These are phyloP conservation scores for Cyrtodaria siliqua DNA, from an alignment of 2,888 invertebrate species.

Conservation along the genomic window DNA sequence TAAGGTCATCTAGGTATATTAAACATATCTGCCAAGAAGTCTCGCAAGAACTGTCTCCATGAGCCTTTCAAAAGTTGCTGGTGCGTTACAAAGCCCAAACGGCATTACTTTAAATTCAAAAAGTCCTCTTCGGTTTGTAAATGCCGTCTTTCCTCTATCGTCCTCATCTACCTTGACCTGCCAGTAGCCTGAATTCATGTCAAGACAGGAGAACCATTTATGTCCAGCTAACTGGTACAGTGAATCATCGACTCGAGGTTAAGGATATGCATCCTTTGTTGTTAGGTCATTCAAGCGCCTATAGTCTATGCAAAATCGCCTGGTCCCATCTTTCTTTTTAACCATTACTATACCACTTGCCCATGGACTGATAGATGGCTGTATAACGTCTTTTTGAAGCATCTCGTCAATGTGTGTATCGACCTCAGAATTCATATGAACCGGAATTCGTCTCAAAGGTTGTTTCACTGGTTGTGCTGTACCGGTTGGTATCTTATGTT, in stretches of 20 bases:
- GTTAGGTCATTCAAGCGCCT: conserved; percentile 29
- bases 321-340: conserved; percentile 36
- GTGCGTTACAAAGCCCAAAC: conserved; percentile 67
- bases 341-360: conserved; percentile 43
- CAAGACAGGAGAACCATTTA: conserved; percentile 28
- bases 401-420: conserved; percentile 42
- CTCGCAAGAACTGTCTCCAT: conserved; percentile 62
- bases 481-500: conserved; percentile 53
- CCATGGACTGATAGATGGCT: conserved; percentile 49
- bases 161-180: conserved; percentile 61
- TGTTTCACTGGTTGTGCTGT: conserved; percentile 48
- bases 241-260: conserved; percentile 47
- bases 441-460: conserved; percentile 35
- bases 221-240: conserved; percentile 58
- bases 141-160: conserved; percentile 65
- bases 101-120: conserved; percentile 61
- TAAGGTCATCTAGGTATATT: conserved; percentile 50
- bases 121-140: conserved; percentile 48
- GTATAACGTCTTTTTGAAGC: conserved; percentile 35
- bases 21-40: conserved; percentile 47
- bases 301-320: conserved; percentile 41
- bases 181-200: conserved; percentile 62
- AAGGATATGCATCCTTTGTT: conserved; percentile 34
- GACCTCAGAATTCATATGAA: conserved; percentile 21
- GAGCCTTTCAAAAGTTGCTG: conserved; percentile 63